These are phyloP conservation scores for Indri indri DNA, from an alignment of 2,113 vertebrate genomes.

Conservation along the genomic window DNA sequence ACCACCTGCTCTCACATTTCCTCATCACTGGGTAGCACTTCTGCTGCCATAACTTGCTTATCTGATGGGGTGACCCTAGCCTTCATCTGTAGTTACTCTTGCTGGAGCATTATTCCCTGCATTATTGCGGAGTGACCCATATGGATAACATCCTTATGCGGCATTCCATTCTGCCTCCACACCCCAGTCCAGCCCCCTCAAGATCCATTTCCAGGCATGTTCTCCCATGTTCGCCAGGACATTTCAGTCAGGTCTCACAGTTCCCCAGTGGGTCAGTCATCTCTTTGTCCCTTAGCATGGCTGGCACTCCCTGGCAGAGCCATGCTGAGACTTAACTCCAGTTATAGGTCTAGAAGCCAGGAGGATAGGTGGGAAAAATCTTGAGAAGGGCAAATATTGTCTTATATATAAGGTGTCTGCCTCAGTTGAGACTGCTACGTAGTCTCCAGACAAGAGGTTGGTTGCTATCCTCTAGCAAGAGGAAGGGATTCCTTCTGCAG, in stretches of 20 bases:
- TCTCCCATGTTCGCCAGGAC: background rate
- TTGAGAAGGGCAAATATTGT: background rate
- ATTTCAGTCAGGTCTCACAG: background rate
- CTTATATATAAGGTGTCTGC: background rate
- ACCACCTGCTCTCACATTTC: background rate
- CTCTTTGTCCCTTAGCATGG: background rate
- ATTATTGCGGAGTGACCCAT: background rate
- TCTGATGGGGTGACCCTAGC: background rate
- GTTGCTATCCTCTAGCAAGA: background rate
- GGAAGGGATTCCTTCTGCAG: background rate
- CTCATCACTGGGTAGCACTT: background rate
- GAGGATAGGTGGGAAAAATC: background rate
- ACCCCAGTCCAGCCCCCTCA: background rate
- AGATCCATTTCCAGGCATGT: background rate
- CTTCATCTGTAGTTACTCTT: background rate
- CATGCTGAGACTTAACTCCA: background rate
- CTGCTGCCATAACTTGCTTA: background rate
- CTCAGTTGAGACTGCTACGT: too few species aligned
- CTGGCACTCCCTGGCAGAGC: background rate
- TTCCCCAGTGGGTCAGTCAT: background rate
- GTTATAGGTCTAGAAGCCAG: background rate
- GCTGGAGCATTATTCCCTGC: background rate
- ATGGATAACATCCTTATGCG: background rate
- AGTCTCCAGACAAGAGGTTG: background rate
- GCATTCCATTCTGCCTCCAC: background rate